Evolutionary conservation across 2,797 vertebrate species (phyloP), one percentile per base, ranked within the genome.

Genomic region (Phoeniculus purpureus): DNA sequence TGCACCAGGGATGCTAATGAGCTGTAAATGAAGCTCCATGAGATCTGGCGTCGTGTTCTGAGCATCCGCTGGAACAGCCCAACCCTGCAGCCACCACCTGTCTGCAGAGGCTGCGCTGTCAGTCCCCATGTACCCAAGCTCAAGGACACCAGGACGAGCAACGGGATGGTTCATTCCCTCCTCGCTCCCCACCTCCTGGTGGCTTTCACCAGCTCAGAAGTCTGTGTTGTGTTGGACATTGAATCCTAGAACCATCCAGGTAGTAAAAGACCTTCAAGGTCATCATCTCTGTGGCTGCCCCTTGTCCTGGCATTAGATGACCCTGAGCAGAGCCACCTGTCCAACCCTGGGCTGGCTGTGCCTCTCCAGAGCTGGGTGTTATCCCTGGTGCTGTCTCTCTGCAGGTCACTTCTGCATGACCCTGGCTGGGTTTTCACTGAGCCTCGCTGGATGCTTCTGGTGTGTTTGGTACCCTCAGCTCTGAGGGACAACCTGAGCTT

Each of bases 61-160:
- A 54, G 32, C 15, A 5, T 12, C 48, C 6, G 6, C 47, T 15
- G 54, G 51, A 81, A 73, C 58, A 85, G 73, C 26, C 15, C 3
- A 0, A 19, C 65, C 68, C 66, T 1, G 2, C 45, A 32, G 25
- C 14, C 4, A 4, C 64, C 56, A 48, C 47, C 47, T 48, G 47
- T 18, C 47, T 17, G 52, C 37, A 7, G 14, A 34, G 16, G 25
- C 61, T 71, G 59, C 32, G 45, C 45, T 3, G 3, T 47, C 48
- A 2, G 0, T 64, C 43, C 78, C 61, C 27, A 1, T 1, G 2
- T 3, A 5, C n/a, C 0, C 3, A 26, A 45, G 40, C 52, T 60
- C 48, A 16, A 25, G 64, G 31, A 6, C 27, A 5, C 13, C 0
- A 6, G 68, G 50, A 19, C 2, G 3, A 84, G 52, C 3, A 2